These are phyloP conservation scores for Amitus sp. DNA, from an alignment of 2,888 invertebrate species.

Conservation along the genomic window DNA sequence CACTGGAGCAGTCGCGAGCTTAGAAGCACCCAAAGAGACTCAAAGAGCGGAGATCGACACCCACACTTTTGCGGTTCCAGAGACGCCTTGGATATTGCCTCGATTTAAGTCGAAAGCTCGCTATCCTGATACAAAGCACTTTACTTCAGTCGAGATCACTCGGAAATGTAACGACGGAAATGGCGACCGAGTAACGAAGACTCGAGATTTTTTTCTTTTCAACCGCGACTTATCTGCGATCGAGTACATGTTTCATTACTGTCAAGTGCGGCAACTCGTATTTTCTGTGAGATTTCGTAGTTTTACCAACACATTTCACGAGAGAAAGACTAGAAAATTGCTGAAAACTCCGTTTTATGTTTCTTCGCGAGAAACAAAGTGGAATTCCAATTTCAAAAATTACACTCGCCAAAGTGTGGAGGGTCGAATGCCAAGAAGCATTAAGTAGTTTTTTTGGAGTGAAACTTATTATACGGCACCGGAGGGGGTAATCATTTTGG, in stretches of 20 bases:
- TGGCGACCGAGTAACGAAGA: neutral
- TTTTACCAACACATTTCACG: no score
- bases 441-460: no score
- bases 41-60: conserved; percentile 22
- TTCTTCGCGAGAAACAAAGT: no score
- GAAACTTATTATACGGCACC: no score
- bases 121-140: neutral
- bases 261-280: no score
- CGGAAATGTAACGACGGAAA: neutral
- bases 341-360: no score
- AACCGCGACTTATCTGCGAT: neutral
- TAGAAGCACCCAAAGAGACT: conserved; percentile 13
- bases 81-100: conserved; percentile 24
- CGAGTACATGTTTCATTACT: neutral
- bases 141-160: neutral
- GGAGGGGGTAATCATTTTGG: no score
- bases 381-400: no score
- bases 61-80: conserved; percentile 12
- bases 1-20: conserved; percentile 13
- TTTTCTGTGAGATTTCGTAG: no score
- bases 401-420: no score
- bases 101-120: conserved; percentile 11
- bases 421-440: no score
- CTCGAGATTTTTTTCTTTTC: neutral
- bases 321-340: no score